These are phyloP conservation scores for Heliangelus exortis DNA, from an alignment of 2,797 vertebrate species.

Conservation along the genomic window DNA sequence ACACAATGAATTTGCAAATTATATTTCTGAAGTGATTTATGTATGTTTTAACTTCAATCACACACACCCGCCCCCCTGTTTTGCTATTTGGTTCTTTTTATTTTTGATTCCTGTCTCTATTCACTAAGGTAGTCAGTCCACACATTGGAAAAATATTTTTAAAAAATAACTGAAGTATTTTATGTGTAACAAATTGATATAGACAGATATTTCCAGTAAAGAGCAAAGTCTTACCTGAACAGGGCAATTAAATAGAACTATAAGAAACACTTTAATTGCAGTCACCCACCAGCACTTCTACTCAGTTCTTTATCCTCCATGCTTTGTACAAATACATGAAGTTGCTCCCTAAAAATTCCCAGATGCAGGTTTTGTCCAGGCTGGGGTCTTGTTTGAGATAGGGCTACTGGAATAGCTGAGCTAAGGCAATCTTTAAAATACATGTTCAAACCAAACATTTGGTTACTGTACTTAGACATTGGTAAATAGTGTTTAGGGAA, in stretches of 20 bases:
- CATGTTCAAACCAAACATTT: slow-evolving; percentile 46
- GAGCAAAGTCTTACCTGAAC: neutral
- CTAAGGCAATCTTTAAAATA: slow-evolving; percentile 43
- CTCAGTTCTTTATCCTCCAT: neutral
- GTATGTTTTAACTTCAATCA: slow-evolving; percentile 60
- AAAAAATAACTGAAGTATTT: slow-evolving; percentile 29
- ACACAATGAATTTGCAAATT: slow-evolving; percentile 74
- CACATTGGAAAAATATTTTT: slow-evolving; percentile 37
- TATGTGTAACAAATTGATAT: slow-evolving; percentile 16
- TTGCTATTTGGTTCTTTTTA: neutral
- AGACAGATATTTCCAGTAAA: neutral
- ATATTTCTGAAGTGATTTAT: slow-evolving; percentile 69
- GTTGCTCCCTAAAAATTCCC: neutral
- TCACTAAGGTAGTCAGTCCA: neutral
- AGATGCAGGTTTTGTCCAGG: slow-evolving; percentile 3
- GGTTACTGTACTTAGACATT: slow-evolving; percentile 43
- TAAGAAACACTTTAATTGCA: neutral
- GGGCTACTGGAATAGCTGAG: slow-evolving; percentile 30
- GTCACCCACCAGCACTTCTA: neutral
- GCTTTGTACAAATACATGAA: neutral
- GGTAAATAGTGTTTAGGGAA: slow-evolving; percentile 38
- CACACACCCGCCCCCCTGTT: neutral
- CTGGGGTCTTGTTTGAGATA: neutral
- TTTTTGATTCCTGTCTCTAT: neutral
- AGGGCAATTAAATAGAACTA: neutral